Conservation (phyloP, 1,140 invertebrate species). For the Calliopsis andreniformis region DNA sequence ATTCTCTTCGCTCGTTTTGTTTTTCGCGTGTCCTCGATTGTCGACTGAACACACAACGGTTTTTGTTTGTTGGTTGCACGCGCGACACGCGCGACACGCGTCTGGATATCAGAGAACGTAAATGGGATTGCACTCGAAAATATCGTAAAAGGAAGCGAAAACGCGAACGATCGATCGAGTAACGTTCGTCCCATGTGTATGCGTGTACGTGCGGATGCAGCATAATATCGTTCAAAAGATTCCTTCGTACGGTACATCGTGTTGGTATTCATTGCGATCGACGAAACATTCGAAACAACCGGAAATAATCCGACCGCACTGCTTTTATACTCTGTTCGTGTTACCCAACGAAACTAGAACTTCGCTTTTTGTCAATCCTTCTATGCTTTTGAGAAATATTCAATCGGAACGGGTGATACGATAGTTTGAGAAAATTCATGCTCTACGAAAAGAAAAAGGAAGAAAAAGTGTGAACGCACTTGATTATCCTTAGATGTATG, state of each 20-base stretch:
- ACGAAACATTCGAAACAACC: background rate
- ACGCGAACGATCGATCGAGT: conserved; percentile 31
- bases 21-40: conserved; percentile 17
- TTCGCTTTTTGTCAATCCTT: background rate
- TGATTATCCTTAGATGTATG: no score
- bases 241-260: background rate
- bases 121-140: conserved; percentile 50
- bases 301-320: conserved; percentile 1
- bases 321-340: background rate
- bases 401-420: no score
- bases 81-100: conserved; percentile 15
- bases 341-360: background rate
- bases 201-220: background rate
- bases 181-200: background rate
- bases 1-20: background rate
- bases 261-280: background rate
- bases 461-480: no score
- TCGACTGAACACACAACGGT: conserved; percentile 30
- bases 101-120: conserved; percentile 45
- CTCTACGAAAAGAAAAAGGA: no score
- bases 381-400: background rate
- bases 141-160: conserved; percentile 32
- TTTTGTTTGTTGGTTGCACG: conserved; percentile 29
- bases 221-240: background rate
- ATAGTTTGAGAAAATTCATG: no score